These are phyloP conservation scores for Hemichromis elongatus DNA, from an alignment of 2,113 vertebrate species.

Conservation along the genomic window DNA sequence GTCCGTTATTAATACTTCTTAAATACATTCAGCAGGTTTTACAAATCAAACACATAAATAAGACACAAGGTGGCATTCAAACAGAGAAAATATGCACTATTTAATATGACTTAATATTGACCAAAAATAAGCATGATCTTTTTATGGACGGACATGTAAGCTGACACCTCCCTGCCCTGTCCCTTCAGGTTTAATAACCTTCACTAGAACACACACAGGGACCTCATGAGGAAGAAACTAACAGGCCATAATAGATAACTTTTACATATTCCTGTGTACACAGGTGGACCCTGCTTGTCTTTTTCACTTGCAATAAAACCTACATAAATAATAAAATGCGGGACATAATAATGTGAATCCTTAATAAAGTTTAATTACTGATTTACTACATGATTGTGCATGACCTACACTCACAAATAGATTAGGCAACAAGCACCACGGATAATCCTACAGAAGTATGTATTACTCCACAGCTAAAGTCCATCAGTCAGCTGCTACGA, in stretches of 20 bases:
- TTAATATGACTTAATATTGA: not conserved
- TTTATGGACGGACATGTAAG: not conserved
- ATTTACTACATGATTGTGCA: not conserved
- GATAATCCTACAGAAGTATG: not conserved
- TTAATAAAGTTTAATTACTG: not conserved
- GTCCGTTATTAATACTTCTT: not conserved
- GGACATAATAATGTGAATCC: not conserved
- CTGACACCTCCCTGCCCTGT: not conserved
- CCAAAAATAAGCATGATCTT: not conserved
- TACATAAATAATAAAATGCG: not conserved
- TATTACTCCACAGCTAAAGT: not conserved
- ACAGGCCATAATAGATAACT: not conserved
- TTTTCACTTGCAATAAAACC: not conserved
- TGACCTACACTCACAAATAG: not conserved
- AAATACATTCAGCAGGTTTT: not conserved
- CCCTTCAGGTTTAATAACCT: slow-evolving; percentile 21
- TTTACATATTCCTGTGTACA: not conserved
- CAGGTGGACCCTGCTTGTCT: fast-evolving
- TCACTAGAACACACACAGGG: slow-evolving; percentile 14
- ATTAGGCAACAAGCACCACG: not conserved
- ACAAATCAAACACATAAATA: not conserved
- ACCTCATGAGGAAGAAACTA: not conserved
- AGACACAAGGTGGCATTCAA: not conserved
- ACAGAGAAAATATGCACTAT: not conserved
- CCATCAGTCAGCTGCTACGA: slow-evolving; percentile 22